Base-by-base conservation (phyloP, 2,797 vertebrate species). In the Neostethus bicornis region DNA sequence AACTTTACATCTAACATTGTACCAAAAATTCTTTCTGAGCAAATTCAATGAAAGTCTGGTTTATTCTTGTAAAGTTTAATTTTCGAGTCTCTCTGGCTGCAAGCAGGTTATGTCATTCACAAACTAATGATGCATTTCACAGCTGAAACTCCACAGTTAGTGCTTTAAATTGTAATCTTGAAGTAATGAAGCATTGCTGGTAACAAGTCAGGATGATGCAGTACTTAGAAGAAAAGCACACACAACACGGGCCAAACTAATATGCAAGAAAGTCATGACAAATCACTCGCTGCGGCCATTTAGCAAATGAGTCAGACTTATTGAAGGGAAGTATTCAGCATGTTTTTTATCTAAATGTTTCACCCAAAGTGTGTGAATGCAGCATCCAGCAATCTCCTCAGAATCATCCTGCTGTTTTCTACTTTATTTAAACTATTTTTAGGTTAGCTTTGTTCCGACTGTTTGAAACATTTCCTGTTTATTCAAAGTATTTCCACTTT, bases 251-350 rank as follows among this genome's bases (percentile, higher is more conserved):
- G 25, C 3, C 20, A 28, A 50, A 48, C 51, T 38, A 0, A 39
- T 1, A 38, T 43, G 35, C 31, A 38, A 11, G 24, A 41, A 48
- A 26, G 31, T 42, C 10, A 49, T 42, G 50, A 59, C 54, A 34
- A 28, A 60, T 61, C 32, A 31, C 23, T 42, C 37, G 46, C 35
- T 51, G 29, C 48, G 37, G 16, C 9, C 20, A 41, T 21, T 76
- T 56, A 72, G 50, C 61, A 23, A 37, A 54, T 58, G 37, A 54
- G 73, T 72, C 35, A 8, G 9, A 72, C 49, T 54, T 54, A 74
- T 60, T 45, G 5, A 37, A 39, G 23, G 32, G 37, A 51, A 46
- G 47, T 61, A 39, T 51, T 62, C 23, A 41, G 39, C 14, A 23
- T 51, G 45, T 48, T 41, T 46, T 51, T 57, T 31, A 54, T 46